phyloP scores from a whole-genome alignment of 2,888 invertebrate species.

The Trypoxylon attenuatum region DNA sequence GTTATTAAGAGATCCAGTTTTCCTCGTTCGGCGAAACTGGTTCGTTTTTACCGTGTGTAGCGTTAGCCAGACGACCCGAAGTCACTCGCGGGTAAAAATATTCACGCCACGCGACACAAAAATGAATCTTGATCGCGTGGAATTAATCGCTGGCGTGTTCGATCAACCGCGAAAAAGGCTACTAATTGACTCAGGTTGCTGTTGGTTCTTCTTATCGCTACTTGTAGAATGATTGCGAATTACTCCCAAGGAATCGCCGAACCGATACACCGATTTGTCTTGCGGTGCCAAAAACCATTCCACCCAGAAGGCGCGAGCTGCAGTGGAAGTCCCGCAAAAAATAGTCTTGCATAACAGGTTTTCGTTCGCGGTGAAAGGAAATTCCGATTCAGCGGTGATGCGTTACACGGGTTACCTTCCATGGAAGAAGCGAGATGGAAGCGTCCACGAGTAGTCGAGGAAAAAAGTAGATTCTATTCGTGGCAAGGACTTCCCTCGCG shows the following conservation, averaged over 20 bases:
- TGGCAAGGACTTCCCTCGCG: conserved; percentile 24
- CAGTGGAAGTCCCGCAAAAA: conserved; percentile 9
- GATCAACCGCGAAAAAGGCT: conserved; percentile 22
- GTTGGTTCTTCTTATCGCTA: too few relatives aligned
- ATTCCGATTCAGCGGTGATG: conserved; percentile 54
- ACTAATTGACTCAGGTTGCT: too few relatives aligned
- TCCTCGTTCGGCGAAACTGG: conserved; percentile 38
- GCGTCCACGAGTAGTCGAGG: conserved; percentile 24
- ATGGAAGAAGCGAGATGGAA: conserved; percentile 39
- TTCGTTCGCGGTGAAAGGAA: conserved; percentile 54
- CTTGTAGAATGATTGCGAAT: too few relatives aligned
- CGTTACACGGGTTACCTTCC: conserved; percentile 32
- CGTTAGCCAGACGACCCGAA: conserved; percentile 19
- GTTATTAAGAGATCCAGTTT: conserved; percentile 44
- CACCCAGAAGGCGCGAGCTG: conserved; percentile 10
- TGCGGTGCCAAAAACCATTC: conserved; percentile 30
- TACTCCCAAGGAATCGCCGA: too few relatives aligned
- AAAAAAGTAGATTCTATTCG: conserved; percentile 35
- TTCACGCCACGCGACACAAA: conserved; percentile 4
- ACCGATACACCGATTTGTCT: too few relatives aligned
- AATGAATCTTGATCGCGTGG: conserved; percentile 4
- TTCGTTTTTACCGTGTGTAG: conserved; percentile 28
- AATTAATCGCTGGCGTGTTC: conserved; percentile 3
- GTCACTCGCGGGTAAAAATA: conserved; percentile 5
- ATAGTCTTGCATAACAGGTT: conserved; percentile 48